Percentiles rank a stretch among this genome's conserved stretches.
Evolutionary conservation across 30 jellyfish, hydroid and myxozoan genomes (phyloP).

Genomic region (Aurelia aurita): DNA sequence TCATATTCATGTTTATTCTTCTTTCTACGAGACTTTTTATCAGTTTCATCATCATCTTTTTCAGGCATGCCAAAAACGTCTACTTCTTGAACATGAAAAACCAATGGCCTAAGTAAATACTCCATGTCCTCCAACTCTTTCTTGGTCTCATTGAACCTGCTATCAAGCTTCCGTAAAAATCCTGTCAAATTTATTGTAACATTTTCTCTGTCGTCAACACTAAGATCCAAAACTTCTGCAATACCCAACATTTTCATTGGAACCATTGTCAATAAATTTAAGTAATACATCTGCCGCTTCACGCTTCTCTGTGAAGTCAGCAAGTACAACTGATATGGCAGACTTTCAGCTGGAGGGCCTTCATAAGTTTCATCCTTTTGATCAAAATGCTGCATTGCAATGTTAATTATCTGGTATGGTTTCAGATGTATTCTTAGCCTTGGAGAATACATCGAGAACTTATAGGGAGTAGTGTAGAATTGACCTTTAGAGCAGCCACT

Average conservation of each 20-base stretch:
- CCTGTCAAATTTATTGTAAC: conserved; percentile 48
- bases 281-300: conserved; percentile 51
- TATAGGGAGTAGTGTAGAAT: conserved; percentile 52
- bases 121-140: conserved; percentile 48
- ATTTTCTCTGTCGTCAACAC: conserved; percentile 71
- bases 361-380: conserved; percentile 27
- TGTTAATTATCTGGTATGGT: conserved; percentile 53
- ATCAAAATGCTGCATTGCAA: conserved; percentile 42
- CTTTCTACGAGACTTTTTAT: background rate
- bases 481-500: conserved; percentile 48
- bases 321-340: conserved; percentile 41
- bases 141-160: conserved; percentile 30
- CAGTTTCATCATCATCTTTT: conserved; percentile 29
- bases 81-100: conserved; percentile 42
- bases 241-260: conserved; percentile 39
- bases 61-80: conserved; percentile 65
- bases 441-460: conserved; percentile 62
- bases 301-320: conserved; percentile 70
- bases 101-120: conserved; percentile 44
- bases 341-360: conserved; percentile 57
- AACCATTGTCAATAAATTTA: conserved; percentile 51
- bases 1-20: conserved; percentile 8
- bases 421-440: conserved; percentile 17
- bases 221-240: conserved; percentile 52
- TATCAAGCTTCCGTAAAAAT: conserved; percentile 11